These are phyloP conservation scores for Corythornis madagascariensis DNA, from an alignment of 2,113 vertebrate genomes.

Conservation along the genomic window DNA sequence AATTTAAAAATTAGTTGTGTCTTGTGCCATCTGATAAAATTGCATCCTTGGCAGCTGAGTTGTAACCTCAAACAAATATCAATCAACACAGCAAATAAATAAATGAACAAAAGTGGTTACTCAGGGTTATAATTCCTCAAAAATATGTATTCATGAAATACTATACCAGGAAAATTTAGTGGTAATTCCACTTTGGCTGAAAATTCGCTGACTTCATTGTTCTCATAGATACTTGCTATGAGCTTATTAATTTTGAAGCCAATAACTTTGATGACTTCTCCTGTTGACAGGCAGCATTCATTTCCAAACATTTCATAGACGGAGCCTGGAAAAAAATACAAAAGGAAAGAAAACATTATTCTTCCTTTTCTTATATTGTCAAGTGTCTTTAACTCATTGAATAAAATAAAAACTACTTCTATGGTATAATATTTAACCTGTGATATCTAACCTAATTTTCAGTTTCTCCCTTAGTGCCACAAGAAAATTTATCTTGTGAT, in stretches of 20 bases:
- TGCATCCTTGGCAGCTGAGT: not conserved
- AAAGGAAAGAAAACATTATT: slow-evolving; percentile 12
- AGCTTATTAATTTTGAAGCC: slow-evolving; percentile 83
- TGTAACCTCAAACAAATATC: not conserved
- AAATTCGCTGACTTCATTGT: slow-evolving; percentile 32
- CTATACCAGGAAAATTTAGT: slow-evolving; percentile 82
- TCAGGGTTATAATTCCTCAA: not conserved
- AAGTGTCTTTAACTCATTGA: not conserved
- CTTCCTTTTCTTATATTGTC: not conserved
- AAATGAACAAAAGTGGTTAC: slow-evolving; percentile 6
- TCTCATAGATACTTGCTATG: slow-evolving; percentile 71
- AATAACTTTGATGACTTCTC: slow-evolving; percentile 85
- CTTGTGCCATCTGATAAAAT: not conserved
- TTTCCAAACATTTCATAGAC: slow-evolving; percentile 83
- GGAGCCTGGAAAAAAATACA: slow-evolving; percentile 72
- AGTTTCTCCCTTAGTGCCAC: not conserved
- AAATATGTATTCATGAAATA: not conserved
- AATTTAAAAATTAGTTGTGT: not conserved
- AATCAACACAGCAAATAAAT: not conserved
- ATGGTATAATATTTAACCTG: not conserved
- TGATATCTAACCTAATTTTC: not conserved
- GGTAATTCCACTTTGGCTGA: slow-evolving; percentile 76
- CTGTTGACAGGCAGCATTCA: slow-evolving; percentile 83
- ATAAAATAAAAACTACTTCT: not conserved
- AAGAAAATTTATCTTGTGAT: not conserved